These are phyloP conservation scores for Beroe forskalii DNA, from an alignment of 37 sponge, comb jelly and placozoan genomes.

Conservation along the genomic window DNA sequence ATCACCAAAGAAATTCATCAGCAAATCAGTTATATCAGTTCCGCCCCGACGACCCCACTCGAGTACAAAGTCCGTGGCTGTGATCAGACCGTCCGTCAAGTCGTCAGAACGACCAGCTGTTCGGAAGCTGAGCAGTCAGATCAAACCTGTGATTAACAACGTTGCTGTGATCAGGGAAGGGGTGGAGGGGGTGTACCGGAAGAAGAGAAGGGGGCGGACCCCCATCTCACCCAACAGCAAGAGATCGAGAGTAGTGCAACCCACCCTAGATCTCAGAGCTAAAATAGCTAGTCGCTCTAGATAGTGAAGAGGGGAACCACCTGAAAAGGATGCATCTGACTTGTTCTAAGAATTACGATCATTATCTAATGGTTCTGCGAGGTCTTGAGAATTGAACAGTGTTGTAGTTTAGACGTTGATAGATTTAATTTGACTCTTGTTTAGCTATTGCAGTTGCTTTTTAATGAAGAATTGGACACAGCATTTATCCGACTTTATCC, in stretches of 20 bases:
- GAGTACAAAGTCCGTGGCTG: neutral
- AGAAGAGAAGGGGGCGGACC: neutral
- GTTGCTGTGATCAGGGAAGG: neutral
- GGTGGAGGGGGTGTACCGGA: neutral
- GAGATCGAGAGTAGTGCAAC: neutral
- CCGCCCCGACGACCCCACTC: neutral
- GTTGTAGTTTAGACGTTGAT: too few relatives aligned
- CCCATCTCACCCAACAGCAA: neutral
- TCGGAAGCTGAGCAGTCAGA: constrained; percentile 21
- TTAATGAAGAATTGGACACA: too few relatives aligned
- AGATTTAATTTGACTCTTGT: too few relatives aligned
- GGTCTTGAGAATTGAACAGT: too few relatives aligned
- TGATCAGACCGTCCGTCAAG: neutral
- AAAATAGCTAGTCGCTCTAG: neutral
- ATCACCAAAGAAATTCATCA: neutral
- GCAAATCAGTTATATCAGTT: neutral
- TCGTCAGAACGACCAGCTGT: neutral
- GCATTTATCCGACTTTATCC: too few relatives aligned
- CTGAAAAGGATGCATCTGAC: too few relatives aligned
- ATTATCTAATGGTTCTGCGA: too few relatives aligned
- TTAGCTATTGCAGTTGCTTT: too few relatives aligned
- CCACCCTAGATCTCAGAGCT: neutral
- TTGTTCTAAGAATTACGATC: too few relatives aligned
- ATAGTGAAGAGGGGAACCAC: too few relatives aligned
- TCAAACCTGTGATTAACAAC: neutral